phyloP scores from a whole-genome alignment of 2,797 vertebrate species.

The Acanthurus lineatus region DNA sequence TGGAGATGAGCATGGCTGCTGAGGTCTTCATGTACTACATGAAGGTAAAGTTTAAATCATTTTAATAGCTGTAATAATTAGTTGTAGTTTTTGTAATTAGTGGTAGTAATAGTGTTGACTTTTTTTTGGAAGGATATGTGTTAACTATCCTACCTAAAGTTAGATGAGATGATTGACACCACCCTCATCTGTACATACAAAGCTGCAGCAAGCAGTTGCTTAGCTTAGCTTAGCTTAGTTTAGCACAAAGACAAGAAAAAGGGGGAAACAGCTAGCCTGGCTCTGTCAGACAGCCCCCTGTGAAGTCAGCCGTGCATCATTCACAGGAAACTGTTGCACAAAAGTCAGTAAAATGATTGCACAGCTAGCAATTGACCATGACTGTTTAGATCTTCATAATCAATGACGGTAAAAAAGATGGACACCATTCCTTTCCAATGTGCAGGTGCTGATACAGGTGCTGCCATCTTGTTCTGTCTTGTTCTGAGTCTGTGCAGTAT shows the following conservation, averaged over 20 bases:
- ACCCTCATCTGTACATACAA: neutral
- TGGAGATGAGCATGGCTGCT: conserved; percentile 90
- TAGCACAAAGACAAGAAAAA: neutral
- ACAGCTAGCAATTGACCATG: no score
- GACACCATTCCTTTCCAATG: no score
- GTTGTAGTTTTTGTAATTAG: no score
- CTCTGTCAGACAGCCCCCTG: neutral
- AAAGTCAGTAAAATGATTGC: neutral
- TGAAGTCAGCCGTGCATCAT: neutral
- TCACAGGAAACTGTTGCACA: neutral
- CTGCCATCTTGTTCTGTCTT: no score
- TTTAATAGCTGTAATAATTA: no score
- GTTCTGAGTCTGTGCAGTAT: no score
- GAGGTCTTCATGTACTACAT: conserved; percentile 92
- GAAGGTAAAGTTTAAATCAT: conserved; percentile 84
- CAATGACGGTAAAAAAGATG: no score
- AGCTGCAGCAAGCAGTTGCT: no score
- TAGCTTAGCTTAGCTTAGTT: neutral
- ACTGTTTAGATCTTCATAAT: no score
- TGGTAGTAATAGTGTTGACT: no score
- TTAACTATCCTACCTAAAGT: neutral
- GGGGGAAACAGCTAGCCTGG: neutral
- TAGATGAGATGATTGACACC: neutral
- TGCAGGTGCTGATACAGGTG: no score
- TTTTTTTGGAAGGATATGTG: neutral